Evolutionary conservation across 2,797 vertebrate species (phyloP).

Genomic region (Amniataba percoides): DNA sequence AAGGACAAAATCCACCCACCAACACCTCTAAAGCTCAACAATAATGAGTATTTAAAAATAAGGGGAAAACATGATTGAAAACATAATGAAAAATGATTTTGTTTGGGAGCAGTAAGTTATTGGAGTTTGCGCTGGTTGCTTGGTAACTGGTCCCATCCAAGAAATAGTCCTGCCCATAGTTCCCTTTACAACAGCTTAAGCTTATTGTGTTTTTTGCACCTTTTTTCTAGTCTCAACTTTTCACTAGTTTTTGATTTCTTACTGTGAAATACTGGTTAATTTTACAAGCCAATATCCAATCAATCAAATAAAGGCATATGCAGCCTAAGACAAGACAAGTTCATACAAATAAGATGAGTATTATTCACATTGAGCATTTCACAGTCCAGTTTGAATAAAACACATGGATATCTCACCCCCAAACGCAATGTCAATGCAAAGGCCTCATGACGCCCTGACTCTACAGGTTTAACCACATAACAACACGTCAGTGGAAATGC

Average conservation of each 20-base stretch:
- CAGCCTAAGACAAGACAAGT: background rate
- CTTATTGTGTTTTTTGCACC: too few relatives aligned
- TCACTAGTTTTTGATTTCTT: background rate
- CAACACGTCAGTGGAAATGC: constrained; percentile 23
- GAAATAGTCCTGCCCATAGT: too few relatives aligned
- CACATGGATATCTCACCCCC: constrained; percentile 11
- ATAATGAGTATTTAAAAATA: too few relatives aligned
- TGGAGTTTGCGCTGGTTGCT: too few relatives aligned
- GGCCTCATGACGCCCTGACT: constrained; percentile 17
- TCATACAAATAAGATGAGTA: background rate
- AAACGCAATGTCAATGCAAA: constrained; percentile 24
- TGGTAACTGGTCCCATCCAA: too few relatives aligned
- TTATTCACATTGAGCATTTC: background rate
- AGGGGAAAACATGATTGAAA: too few relatives aligned
- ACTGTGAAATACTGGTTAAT: background rate
- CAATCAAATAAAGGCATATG: background rate
- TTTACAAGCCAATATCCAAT: background rate
- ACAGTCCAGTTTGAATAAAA: constrained; percentile 1
- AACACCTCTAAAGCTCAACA: too few relatives aligned
- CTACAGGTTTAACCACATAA: constrained; percentile 35
- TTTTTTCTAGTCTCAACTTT: background rate
- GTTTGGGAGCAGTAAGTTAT: too few relatives aligned
- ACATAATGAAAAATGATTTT: too few relatives aligned
- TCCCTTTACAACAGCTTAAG: too few relatives aligned
- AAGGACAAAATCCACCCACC: too few relatives aligned